Evolutionary conservation across 2,888 invertebrate genomes (phyloP), one percentile per base, ranked within the genome.

Genomic region (Watsonalla cultraria): DNA sequence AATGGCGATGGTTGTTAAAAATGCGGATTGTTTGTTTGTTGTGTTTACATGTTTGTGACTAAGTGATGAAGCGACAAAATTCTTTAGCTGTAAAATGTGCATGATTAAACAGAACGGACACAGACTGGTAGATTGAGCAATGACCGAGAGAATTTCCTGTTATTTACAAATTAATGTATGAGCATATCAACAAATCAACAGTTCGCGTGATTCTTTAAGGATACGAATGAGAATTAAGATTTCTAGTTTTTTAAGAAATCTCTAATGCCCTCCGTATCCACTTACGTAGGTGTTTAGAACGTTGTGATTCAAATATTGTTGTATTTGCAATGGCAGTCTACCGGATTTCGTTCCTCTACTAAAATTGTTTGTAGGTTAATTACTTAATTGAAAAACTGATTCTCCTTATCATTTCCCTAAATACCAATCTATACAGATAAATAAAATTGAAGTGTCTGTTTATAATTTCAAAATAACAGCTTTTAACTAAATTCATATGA

Each of bases 1-100:
- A 82, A 79, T 80, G 77, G 69, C 72, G 59, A 52, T 56, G 57
- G 56, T 62, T 65, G 64, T 72, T 66, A 56, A 68, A 66, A 75
- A 76, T 78, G 78, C 69, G 72, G 74, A 63, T 82, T 86, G 86
- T 87, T 89, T 87, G 85, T 86, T 85, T 83, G 74, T 83, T 79
- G 57, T 65, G 68, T 61, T 68, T 57, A 47, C 55, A 56, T 70
- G 69, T 74, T 74, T 67, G 59, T 60, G 64, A 60, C 62, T 62
- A 57, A 15, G 54, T 64, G 67, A 68, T 72, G 72, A 70, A 72
- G 70, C 74, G 74, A 74, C 66, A 68, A 67, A 77, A 86, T 85
- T 82, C 84, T 72, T 82, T 75, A 68, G 56, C 66, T 57, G 76
- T 78, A 75, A 78, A 78, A 76, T 78, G 73, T 70, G 68, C 64